Conservation (phyloP, 2,888 invertebrate species). For the Erpobdella octoculata region DNA sequence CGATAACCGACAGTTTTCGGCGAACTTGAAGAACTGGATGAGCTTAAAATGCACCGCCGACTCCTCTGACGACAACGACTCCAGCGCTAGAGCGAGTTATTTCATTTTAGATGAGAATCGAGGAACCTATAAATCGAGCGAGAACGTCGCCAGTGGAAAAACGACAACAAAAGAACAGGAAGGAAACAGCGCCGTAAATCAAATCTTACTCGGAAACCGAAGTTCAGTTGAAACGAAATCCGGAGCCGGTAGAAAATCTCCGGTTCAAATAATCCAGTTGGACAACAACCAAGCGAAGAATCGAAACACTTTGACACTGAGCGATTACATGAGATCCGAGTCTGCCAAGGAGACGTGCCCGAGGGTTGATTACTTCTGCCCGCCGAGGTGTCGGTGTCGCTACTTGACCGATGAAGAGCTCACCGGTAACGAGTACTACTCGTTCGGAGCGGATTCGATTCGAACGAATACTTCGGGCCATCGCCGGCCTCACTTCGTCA, state of each 20-base stretch:
- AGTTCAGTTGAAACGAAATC: no score
- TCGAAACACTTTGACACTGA: not conserved
- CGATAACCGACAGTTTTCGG: not conserved
- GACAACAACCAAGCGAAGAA: not conserved
- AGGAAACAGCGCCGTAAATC: not conserved
- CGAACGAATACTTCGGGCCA: no score
- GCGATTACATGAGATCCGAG: not conserved
- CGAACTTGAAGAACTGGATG: constrained; percentile 1
- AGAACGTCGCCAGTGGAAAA: no score
- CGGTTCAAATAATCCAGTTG: not conserved
- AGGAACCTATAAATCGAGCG: no score
- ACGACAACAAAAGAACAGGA: no score
- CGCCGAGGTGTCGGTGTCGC: not conserved
- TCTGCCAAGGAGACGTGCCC: not conserved
- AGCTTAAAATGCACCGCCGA: not conserved
- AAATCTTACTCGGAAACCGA: no score
- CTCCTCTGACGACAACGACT: not conserved
- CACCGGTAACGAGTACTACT: not conserved
- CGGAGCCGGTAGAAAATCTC: not conserved
- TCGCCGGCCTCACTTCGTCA: not conserved
- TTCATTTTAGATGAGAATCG: no score
- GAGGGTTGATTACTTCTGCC: not conserved
- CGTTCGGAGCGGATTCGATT: no score
- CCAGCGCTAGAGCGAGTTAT: no score
- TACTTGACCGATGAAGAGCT: not conserved